Evolutionary conservation across 2,888 invertebrate genomes (phyloP), one percentile per base, ranked within the genome.

Genomic region (Cryptus armator): DNA sequence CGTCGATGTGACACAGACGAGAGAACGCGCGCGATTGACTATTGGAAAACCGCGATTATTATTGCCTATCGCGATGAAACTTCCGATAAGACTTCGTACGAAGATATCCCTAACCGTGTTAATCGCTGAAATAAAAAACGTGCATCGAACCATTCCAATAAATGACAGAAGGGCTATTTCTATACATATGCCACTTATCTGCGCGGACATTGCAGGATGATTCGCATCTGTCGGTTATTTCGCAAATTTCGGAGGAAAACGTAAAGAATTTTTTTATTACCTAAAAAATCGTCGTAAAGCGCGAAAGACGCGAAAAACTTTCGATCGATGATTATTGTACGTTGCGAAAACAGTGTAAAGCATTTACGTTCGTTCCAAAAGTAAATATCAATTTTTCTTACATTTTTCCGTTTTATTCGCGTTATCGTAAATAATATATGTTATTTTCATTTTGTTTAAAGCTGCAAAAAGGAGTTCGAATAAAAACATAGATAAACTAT

Each of bases 11-110:
- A 44, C 24, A 74, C 67, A 7, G 53, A 56, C 46, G 37, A 46
- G 67, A 12, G 37, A 46, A n/a, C 53, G 16, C 81, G 19, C 64
- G 53, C 68, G 44, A 81, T 76, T 66, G 76, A 62, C 51, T 75
- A 81, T 81, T 44, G 44, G 24, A 29, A 76, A 32, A 62, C 56
- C 14, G 2, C 37, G 37, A 37, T 37, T 37, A 37, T 37, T 37
- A 9, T 51, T 67, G 10, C 68, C 76, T 81, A 81, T 81, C 76
- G 53, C 81, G 76, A 71, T 76, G 56, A 24, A 37, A 12, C 43
- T 59, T 74, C 62, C 70, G 81, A 81, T 81, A 81, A 81, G 81
- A 32, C 59, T n/a, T 43, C 7, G 4, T 32, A 29, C 64, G 24
- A 16, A 76, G 81, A 81, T 81, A 81, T 19, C 44, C 32, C 29